phyloP scores from a whole-genome alignment of 1,140 invertebrate genomes.

The Sitophilus oryzae region DNA sequence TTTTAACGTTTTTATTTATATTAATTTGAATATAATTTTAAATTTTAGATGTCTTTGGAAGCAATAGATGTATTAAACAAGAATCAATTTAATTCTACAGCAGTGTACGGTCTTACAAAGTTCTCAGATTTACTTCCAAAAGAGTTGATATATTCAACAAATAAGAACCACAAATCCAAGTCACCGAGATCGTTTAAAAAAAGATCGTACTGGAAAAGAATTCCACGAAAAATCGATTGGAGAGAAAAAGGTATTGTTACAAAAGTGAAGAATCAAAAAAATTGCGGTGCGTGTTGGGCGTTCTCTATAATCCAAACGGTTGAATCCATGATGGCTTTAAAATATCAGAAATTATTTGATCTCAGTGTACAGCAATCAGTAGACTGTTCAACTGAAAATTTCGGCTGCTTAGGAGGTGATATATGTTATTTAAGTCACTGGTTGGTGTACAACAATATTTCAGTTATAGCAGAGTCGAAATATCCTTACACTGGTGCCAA shows the following conservation, averaged over 20 bases:
- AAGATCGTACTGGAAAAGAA: constrained; percentile 5
- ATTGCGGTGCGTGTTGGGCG: constrained; percentile 84
- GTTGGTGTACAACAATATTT: constrained; percentile 55
- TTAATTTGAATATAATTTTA: constrained; percentile 17
- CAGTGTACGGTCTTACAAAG: constrained; percentile 65
- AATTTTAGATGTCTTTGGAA: constrained; percentile 28
- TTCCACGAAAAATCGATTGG: constrained; percentile 44
- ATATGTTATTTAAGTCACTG: constrained; percentile 70
- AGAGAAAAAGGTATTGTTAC: constrained; percentile 63
- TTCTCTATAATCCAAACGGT: constrained; percentile 72
- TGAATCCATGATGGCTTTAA: constrained; percentile 71
- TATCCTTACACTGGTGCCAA: constrained; percentile 63
- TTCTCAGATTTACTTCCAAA: constrained; percentile 68
- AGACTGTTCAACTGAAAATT: constrained; percentile 73
- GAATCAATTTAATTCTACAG: constrained; percentile 49
- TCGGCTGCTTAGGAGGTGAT: constrained; percentile 76
- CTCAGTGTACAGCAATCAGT: constrained; percentile 81
- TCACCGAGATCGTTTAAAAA: constrained; percentile 12
- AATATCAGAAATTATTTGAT: constrained; percentile 53
- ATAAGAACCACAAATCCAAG: no score
- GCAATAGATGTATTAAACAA: constrained; percentile 57
- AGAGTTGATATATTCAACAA: constrained; percentile 49
- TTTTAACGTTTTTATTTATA: constrained; percentile 1
- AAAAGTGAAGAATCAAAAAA: constrained; percentile 64
- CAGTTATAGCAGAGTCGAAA: constrained; percentile 52